Evolutionary conservation across 2,888 invertebrate genomes (phyloP).

Genomic region (Blera fallax): DNA sequence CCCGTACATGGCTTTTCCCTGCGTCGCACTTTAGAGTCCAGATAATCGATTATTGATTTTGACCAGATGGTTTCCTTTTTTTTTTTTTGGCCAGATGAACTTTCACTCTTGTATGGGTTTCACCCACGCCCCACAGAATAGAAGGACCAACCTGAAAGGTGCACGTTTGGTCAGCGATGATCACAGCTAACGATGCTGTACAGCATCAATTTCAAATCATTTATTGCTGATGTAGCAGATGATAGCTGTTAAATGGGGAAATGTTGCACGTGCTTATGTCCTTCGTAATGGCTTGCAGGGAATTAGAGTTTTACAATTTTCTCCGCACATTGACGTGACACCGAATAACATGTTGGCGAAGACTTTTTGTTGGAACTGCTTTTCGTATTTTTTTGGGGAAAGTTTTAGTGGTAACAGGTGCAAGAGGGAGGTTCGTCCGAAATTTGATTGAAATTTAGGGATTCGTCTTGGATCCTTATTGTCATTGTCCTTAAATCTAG

Average conservation of each 20-base stretch:
- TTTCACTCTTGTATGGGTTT: constrained; percentile 34
- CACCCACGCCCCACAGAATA: not conserved
- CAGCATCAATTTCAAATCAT: constrained; percentile 72
- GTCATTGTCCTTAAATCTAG: too few species aligned
- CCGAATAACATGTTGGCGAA: not conserved
- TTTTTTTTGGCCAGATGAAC: constrained; percentile 13
- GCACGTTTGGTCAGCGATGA: constrained; percentile 67
- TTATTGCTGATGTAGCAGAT: constrained; percentile 73
- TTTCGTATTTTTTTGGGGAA: not conserved
- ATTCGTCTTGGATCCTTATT: too few species aligned
- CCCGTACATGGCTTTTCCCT: not conserved
- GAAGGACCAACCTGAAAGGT: constrained; percentile 53
- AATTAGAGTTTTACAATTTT: constrained; percentile 60
- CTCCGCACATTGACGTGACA: constrained; percentile 50
- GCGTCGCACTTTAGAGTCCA: constrained; percentile 25
- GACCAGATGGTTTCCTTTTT: constrained; percentile 42
- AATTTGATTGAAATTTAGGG: too few species aligned
- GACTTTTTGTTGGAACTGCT: not conserved
- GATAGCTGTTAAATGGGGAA: constrained; percentile 71
- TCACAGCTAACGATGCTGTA: constrained; percentile 65
- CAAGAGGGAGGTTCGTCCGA: not conserved
- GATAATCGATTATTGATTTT: constrained; percentile 71
- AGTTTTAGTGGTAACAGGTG: constrained; percentile 52
- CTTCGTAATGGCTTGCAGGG: constrained; percentile 39
- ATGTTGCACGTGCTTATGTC: constrained; percentile 69